Conservation (phyloP, 2,888 invertebrate species). For the Rhagonycha lutea region DNA sequence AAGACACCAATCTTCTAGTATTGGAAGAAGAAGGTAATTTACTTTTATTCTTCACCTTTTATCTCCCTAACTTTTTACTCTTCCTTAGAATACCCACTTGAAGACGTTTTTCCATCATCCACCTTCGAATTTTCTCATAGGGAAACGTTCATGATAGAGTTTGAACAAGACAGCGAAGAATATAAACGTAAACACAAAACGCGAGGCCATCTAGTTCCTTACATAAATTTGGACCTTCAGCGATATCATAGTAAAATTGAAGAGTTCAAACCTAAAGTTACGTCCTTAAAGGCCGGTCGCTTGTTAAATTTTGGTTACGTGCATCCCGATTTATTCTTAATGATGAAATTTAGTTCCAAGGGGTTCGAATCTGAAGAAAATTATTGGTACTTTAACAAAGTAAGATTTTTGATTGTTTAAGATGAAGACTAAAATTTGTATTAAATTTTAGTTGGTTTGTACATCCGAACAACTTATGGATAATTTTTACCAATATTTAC, state of each 20-base stretch:
- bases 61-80: not conserved
- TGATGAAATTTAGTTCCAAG: not conserved
- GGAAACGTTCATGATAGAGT: not conserved
- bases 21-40: not conserved
- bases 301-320: not conserved
- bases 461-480: conserved; percentile 36
- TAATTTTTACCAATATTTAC: conserved; percentile 40
- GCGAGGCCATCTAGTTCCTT: not conserved
- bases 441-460: conserved; percentile 38
- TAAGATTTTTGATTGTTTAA: conserved; percentile 10
- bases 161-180: not conserved
- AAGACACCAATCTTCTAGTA: not conserved
- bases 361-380: not conserved
- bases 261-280: not conserved
- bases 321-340: not conserved
- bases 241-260: not conserved
- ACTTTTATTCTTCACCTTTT: not conserved
- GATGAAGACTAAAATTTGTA: not conserved
- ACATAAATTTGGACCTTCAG: not conserved
- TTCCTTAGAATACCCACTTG: not conserved
- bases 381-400: conserved; percentile 37
- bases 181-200: not conserved
- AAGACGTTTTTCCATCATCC: not conserved
- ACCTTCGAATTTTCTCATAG: not conserved
- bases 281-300: not conserved